phyloP scores from a whole-genome alignment of 1,140 invertebrate species.

The Zaprionus lachaisei region DNA sequence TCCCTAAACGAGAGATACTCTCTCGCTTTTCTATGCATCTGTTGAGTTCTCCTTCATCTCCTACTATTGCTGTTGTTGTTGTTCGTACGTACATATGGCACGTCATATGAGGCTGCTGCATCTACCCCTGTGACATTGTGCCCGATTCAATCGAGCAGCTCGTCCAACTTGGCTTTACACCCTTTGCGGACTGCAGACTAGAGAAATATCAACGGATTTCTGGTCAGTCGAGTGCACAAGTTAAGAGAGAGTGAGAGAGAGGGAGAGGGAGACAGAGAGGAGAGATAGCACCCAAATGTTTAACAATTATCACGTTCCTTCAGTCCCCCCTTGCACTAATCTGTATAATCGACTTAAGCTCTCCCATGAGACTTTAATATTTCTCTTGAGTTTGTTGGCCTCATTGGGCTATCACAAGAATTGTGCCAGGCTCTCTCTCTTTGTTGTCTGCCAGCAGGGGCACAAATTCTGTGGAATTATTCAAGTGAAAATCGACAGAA shows the following conservation, averaged over 20 bases:
- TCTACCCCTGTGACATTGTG: conserved; percentile 31
- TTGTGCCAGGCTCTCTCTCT: background rate
- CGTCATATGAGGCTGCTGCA: conserved; percentile 17
- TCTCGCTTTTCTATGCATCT: conserved; percentile 24
- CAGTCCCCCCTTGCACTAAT: background rate
- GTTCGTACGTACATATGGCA: conserved; percentile 4
- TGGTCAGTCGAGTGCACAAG: background rate
- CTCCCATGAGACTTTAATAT: background rate
- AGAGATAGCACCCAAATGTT: background rate
- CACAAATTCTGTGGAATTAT: background rate
- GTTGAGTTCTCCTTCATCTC: background rate
- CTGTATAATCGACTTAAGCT: conserved; percentile 2
- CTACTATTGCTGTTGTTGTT: background rate
- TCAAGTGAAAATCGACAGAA: no score
- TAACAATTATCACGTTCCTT: conserved; percentile 8
- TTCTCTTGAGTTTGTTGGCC: background rate
- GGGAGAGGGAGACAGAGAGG: background rate
- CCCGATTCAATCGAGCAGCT: conserved; percentile 20
- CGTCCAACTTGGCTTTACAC: background rate
- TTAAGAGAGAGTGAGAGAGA: background rate
- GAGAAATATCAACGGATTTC: conserved; percentile 27
- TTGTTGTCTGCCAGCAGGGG: background rate
- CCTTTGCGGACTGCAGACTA: background rate
- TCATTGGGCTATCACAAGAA: background rate
- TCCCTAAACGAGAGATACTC: conserved; percentile 53